Evolutionary conservation across 2,113 vertebrate species (phyloP).

Genomic region (Gnathonemus longibarbis): DNA sequence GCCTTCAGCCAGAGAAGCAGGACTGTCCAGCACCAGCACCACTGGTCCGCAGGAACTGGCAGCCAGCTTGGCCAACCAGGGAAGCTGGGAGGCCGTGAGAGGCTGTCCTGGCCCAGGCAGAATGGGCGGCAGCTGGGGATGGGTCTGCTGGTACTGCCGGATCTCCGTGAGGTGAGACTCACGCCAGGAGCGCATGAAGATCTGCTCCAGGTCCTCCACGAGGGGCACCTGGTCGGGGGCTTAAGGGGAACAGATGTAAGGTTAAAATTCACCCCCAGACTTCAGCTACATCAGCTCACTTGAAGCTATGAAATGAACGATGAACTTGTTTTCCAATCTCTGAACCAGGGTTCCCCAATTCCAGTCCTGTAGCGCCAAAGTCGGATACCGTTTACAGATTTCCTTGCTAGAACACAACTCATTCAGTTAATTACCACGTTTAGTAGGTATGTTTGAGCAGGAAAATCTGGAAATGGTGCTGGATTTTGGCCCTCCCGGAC

Average conservation of each 20-base stretch:
- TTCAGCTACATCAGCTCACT: not conserved
- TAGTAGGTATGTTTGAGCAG: too few relatives aligned
- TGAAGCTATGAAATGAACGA: not conserved
- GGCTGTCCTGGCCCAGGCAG: slow-evolving; percentile 59
- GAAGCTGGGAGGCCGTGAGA: slow-evolving; percentile 79
- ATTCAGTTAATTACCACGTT: too few relatives aligned
- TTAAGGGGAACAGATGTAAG: slow-evolving; percentile 34
- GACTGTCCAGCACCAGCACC: slow-evolving; percentile 77
- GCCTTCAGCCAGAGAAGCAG: slow-evolving; percentile 79
- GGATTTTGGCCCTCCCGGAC: too few relatives aligned
- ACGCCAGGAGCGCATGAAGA: slow-evolving; percentile 91
- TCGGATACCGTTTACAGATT: too few relatives aligned
- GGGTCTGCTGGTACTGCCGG: slow-evolving; percentile 78
- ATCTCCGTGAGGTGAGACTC: slow-evolving; percentile 86
- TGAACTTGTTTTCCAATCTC: not conserved
- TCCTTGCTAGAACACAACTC: too few relatives aligned
- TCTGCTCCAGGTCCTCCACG: slow-evolving; percentile 92
- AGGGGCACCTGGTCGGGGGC: slow-evolving; percentile 86
- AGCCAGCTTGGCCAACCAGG: slow-evolving; percentile 89
- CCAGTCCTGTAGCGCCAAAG: too few relatives aligned
- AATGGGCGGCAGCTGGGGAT: slow-evolving; percentile 53
- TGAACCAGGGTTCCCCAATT: not conserved
- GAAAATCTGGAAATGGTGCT: too few relatives aligned
- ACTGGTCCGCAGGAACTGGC: slow-evolving; percentile 84
- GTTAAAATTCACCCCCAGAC: not conserved